Percentiles rank a stretch among this genome's conserved stretches.
phyloP scores from a whole-genome alignment of 2,888 invertebrate species.

The Oligia latruncula region DNA sequence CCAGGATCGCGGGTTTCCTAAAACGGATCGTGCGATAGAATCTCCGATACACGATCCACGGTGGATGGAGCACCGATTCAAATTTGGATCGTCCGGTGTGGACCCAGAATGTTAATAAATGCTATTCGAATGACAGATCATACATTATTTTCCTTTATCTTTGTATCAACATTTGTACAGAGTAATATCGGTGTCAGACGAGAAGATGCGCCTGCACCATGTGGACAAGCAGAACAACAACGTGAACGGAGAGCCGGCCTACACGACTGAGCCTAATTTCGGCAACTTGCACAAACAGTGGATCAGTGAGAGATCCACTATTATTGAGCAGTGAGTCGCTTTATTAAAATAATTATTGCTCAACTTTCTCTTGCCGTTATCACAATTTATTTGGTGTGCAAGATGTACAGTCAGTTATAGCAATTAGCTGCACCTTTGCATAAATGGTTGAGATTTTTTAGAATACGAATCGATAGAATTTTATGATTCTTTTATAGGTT shows the following conservation, averaged over 20 bases:
- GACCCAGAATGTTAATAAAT: neutral
- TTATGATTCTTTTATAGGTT: too few relatives aligned
- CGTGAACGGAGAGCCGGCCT: conserved; percentile 74
- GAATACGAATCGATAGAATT: too few relatives aligned
- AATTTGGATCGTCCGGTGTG: neutral
- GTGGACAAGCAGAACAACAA: conserved; percentile 81
- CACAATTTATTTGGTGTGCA: neutral
- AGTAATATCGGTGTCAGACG: conserved; percentile 91
- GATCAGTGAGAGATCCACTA: conserved; percentile 87
- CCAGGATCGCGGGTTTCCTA: neutral
- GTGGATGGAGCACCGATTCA: neutral
- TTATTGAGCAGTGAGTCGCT: conserved; percentile 90
- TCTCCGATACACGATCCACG: neutral
- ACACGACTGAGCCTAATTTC: conserved; percentile 82
- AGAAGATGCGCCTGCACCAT: conserved; percentile 84
- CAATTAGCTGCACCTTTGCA: too few relatives aligned
- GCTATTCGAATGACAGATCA: neutral
- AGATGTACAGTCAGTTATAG: neutral
- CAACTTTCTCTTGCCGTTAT: neutral
- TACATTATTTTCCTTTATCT: neutral
- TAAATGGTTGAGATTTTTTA: too few relatives aligned
- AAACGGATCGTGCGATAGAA: neutral
- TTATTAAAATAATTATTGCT: neutral
- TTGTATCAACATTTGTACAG: conserved; percentile 71
- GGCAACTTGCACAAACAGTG: conserved; percentile 87